Evolutionary conservation across 92 coral and sea anemone species (phyloP), one percentile per base, ranked within the genome.

Genomic region (Actinostola sp.): DNA sequence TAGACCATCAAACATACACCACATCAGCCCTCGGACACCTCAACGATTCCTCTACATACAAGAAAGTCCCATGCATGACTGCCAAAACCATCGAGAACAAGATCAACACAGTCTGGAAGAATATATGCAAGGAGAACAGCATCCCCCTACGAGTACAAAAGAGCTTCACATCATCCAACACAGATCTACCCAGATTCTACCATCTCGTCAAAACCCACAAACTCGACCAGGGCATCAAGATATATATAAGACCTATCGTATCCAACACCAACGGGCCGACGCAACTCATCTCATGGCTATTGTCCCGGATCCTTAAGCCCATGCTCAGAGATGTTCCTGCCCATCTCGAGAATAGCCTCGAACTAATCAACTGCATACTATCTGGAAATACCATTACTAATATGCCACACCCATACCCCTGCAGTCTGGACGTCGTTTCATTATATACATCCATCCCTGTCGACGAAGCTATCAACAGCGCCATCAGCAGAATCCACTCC

Each of bases 41-140:
- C n/a, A n/a, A n/a, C n/a, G n/a, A n/a, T n/a, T n/a, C n/a, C n/a
- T n/a, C 45, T 14, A 84, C 78, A 28, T 79, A 73, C 20, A 49
- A 38, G 28, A 69, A 60, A 24, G 72, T 85, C 1, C 57, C 83
- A 21, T 76, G 69, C 23, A 76, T 86, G 84, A 28, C 87, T 8
- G 87, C 87, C 52, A 86, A 86, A 60, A 81, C 87, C 3, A 44
- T 80, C 32, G 82, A 85, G 49, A 66, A 59, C 26, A 76, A 82
- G 48, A 66, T 77, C 57, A 81, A 76, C 36, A 14, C 79, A 21
- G 68, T 67, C 32, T 84, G 85, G 85, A 84, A 79, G 27, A 44
- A 51, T 41, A 79, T 72, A 43, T 85, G 85, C 67, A 19, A 39
- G 19, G 31, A 27, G 7, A 66, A 64, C 31, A 57, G 66, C 13